Conservation (phyloP, 2,888 invertebrate genomes). For the Ischnura elegans region DNA sequence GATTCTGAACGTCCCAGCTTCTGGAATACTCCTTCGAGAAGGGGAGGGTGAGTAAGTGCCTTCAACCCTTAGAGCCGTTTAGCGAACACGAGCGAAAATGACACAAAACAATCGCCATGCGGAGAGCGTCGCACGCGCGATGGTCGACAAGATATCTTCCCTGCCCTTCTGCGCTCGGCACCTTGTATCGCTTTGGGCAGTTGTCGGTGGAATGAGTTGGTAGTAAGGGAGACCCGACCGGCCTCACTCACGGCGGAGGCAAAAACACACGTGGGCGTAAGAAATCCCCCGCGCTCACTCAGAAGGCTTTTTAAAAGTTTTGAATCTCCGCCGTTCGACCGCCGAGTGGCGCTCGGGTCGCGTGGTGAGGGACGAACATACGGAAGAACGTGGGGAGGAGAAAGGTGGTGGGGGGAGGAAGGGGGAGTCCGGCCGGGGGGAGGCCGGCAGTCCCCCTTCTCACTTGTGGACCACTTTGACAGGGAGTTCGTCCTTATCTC, state of each 20-base stretch:
- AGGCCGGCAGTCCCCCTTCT: background rate
- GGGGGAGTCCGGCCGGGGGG: background rate
- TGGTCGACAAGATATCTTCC: background rate
- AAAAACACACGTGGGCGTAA: constrained; percentile 57
- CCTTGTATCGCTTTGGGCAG: constrained; percentile 58
- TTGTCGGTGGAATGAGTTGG: constrained; percentile 46
- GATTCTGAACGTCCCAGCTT: background rate
- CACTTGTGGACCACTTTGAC: no score
- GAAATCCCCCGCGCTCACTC: background rate
- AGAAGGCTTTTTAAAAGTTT: constrained; percentile 2
- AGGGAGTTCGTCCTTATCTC: no score
- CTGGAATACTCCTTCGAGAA: background rate
- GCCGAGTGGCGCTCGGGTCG: constrained; percentile 53
- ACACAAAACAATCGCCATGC: background rate
- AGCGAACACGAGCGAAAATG: background rate
- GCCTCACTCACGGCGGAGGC: background rate
- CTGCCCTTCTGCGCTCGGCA: background rate
- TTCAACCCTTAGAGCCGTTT: background rate
- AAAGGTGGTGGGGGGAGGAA: background rate
- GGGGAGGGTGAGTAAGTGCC: background rate
- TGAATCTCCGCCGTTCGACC: background rate
- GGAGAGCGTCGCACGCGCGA: background rate
- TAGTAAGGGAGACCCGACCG: background rate
- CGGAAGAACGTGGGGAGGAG: background rate
- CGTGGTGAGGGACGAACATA: background rate